Percentiles rank a stretch among this genome's conserved stretches.
These are phyloP conservation scores for Argya squamiceps DNA, from an alignment of 2,797 vertebrate genomes.

Conservation along the genomic window DNA sequence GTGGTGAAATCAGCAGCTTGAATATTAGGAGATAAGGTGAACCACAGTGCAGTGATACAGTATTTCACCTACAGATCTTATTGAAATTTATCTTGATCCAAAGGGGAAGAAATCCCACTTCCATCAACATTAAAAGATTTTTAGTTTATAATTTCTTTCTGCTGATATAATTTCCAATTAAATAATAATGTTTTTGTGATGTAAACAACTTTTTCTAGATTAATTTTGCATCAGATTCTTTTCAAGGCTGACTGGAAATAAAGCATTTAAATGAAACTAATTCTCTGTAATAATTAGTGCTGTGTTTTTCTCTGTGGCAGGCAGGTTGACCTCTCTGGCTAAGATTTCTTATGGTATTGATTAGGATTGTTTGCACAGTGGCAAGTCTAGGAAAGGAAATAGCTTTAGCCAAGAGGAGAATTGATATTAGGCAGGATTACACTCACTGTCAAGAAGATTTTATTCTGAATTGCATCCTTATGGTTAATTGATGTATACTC, in stretches of 20 bases:
- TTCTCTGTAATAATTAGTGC: not conserved
- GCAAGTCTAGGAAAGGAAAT: not conserved
- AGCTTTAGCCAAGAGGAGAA: not conserved
- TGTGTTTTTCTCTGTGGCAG: not conserved
- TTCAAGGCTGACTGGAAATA: not conserved
- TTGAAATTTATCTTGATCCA: not conserved
- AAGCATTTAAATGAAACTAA: not conserved
- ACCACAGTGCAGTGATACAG: not conserved
- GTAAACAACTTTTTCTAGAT: not conserved
- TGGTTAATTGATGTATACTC: not conserved
- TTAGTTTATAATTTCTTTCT: not conserved
- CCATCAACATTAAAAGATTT: not conserved
- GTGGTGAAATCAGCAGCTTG: not conserved
- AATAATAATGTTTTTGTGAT: not conserved
- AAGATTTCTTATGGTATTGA: conserved; percentile 4
- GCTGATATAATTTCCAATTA: not conserved
- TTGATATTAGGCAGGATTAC: not conserved
- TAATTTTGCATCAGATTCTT: not conserved
- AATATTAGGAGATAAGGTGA: not conserved
- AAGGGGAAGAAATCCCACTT: not conserved
- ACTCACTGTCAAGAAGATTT: not conserved
- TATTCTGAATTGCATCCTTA: not conserved
- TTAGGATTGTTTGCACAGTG: not conserved
- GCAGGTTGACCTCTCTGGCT: not conserved
- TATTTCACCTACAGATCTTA: not conserved